Percentiles rank a stretch among this genome's conserved stretches.
Evolutionary conservation across 2,888 invertebrate species (phyloP).

Genomic region (Habroteleia sp.): DNA sequence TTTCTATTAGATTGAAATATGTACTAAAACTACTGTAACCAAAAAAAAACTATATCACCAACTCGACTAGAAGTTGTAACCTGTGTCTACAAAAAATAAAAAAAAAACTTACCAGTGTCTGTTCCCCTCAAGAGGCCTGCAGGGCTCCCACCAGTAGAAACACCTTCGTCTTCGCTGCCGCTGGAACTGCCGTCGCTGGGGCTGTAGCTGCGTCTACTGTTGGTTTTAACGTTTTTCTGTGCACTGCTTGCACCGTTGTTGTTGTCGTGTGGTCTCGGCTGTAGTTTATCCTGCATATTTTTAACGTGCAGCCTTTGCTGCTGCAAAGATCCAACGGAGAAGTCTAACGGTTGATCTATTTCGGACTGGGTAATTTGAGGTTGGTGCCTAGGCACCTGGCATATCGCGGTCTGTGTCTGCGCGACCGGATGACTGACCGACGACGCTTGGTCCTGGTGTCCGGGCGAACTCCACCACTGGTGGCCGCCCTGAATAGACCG

Average conservation of each 20-base stretch:
- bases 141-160: conserved; percentile 79
- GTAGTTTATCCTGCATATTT: conserved; percentile 73
- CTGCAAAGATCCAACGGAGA: conserved; percentile 85
- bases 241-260: conserved; percentile 73
- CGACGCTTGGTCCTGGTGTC: conserved; percentile 76
- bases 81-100: too few relatives aligned
- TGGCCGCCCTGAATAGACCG: conserved; percentile 77
- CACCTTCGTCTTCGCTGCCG: conserved; percentile 79
- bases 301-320: conserved; percentile 75
- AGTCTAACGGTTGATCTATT: conserved; percentile 87
- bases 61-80: too few relatives aligned
- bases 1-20: too few relatives aligned
- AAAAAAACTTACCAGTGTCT: conserved; percentile 79
- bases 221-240: conserved; percentile 71
- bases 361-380: conserved; percentile 77
- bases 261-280: conserved; percentile 73
- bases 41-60: too few relatives aligned
- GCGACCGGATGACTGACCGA: conserved; percentile 63
- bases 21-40: too few relatives aligned
- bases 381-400: conserved; percentile 81
- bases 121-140: conserved; percentile 77
- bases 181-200: conserved; percentile 78
- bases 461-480: conserved; percentile 78
- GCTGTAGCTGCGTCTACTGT: conserved; percentile 77
- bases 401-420: conserved; percentile 84